Base-by-base conservation (phyloP, 1,140 invertebrate genomes). In the Drosophila tsacasi region DNA sequence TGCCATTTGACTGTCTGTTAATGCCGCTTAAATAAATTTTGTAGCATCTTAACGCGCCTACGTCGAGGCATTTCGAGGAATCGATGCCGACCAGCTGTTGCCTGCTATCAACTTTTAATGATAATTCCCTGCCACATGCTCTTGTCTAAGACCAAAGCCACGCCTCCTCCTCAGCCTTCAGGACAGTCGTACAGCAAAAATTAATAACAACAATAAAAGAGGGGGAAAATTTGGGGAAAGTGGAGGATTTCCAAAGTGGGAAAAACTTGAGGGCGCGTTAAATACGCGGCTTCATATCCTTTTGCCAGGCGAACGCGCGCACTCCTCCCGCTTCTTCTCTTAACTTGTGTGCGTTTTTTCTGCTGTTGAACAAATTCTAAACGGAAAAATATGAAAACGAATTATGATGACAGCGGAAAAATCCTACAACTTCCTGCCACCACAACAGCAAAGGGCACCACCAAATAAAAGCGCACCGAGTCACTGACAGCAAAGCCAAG, bases 331-430 rank as follows among this genome's bases (percentile, higher is more conserved):
- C 39, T 47, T 37, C 30, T 32, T 25, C 21, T 47, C 52, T 47
- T 50, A 79, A 73, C 76, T 79, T 82, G n/a, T 69, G 37, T 42
- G 40, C 35, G 46, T 55, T 68, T 74, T 86, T 82, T 55, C 67
- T 71, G 67, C 64, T 72, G 67, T 82, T 90, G 81, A 89, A 85
- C 86, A 90, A 90, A 90, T 90, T 90, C 81, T 90, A 91, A 90
- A 80, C 85, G 85, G 85, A 91, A 89, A 73, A 90, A 84, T 90
- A 82, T 84, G 81, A 90, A 90, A 90, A 85, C 86, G 85, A 90
- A 90, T 90, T 90, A 90, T 90, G 85, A 90, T 90, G 85, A 90
- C 86, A 91, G 85, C 85, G 85, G 85, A 90, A 90, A 90, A 90
- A 90, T 90, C 85, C 85, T 79, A 90, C 85, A 90, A 90, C 85